Evolutionary conservation across 2,797 vertebrate species (phyloP), one percentile per base, ranked within the genome.

Genomic region (Cuniculus paca): DNA sequence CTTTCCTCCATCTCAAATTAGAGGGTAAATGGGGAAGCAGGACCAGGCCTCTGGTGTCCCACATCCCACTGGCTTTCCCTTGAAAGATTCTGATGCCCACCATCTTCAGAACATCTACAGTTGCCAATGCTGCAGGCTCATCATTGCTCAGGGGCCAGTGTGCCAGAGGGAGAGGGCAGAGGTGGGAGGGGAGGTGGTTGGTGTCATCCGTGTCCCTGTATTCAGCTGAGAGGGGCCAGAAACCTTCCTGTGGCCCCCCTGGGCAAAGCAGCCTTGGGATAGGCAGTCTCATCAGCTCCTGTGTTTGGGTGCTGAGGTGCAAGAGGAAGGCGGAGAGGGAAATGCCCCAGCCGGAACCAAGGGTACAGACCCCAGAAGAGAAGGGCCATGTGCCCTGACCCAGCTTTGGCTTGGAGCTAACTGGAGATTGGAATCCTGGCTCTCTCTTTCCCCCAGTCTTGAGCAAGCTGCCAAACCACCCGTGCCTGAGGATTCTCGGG

Each of bases 31-130:
- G 16, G 31, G 12, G 20, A 20, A 50, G 7, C 9, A 17, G 52
- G 63, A 34, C 50, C 34, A 24, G 26, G 34, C 22, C 34, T 50
- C 31, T 45, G 6, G 36, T 72, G 28, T 14, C 28, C 34, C 39
- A 11, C 0, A 0, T 26, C 39, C 16, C 1, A 0, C 16, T 6
- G 17, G 10, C 5, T 78, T 12, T 24, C 24, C 28, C 34, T 84
- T 42, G 36, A 24, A 61, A 54, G 42, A 22, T 28, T 16, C 77
- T 31, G 45, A 48, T 63, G 61, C 39, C 72, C 31, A 20, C 19
- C 17, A 31, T 50, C 45, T 26, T 92, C 50, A 61, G 28, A 87
- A 6, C 17, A 34, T 11, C 70, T n/a, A 0, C 9, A 1, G 58
- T 50, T 60, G 26, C 7, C 61, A 45, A 88, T 60, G 1, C 39